These are phyloP conservation scores for Solea solea DNA, from an alignment of 2,113 vertebrate genomes.

Conservation along the genomic window DNA sequence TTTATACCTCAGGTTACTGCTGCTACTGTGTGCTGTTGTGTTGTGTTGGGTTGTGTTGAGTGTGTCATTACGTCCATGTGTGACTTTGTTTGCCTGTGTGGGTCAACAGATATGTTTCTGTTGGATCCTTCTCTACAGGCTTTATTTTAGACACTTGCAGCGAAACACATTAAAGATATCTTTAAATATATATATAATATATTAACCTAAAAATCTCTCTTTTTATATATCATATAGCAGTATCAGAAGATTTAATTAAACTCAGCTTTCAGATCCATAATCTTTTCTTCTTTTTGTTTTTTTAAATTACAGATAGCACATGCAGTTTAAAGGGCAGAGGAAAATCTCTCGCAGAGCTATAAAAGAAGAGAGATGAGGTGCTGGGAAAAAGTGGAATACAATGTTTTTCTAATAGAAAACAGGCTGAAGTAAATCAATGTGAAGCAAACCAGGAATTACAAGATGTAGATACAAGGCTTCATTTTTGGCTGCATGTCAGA, in stretches of 20 bases:
- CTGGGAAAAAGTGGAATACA: constrained; percentile 12
- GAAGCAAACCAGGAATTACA: background rate
- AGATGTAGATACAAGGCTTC: background rate
- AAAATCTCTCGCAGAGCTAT: background rate
- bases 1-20: constrained; percentile 64
- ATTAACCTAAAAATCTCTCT: background rate
- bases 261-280: background rate
- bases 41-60: constrained; percentile 29
- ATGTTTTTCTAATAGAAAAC: background rate
- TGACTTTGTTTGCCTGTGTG: constrained; percentile 30
- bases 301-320: background rate
- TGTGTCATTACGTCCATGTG: constrained; percentile 15
- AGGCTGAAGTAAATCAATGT: background rate
- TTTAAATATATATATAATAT: too few species aligned
- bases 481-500: background rate
- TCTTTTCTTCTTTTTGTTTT: background rate
- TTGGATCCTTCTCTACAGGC: constrained; percentile 14
- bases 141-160: constrained; percentile 46
- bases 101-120: constrained; percentile 36
- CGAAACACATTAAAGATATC: constrained; percentile 1
- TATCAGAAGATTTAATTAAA: constrained; percentile 2
- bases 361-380: constrained; percentile 8
- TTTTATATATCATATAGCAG: background rate
- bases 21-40: constrained; percentile 10
- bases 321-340: constrained; percentile 3